phyloP scores from a whole-genome alignment of 2,797 vertebrate genomes.

The Halcyon leucocephala region DNA sequence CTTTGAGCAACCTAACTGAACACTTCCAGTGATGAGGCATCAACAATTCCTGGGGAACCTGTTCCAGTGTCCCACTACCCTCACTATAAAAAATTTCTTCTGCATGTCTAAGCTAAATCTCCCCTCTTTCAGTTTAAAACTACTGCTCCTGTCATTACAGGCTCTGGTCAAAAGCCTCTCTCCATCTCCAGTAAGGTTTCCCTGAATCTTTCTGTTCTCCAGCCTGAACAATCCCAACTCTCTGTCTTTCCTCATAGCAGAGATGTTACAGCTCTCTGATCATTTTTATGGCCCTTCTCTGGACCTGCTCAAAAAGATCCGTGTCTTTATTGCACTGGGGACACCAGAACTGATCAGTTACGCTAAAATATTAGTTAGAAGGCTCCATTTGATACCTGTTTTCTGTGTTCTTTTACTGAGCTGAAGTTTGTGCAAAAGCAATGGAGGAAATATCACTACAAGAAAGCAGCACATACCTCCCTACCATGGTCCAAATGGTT shows the following conservation, averaged over 20 bases:
- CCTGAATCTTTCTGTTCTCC: neutral
- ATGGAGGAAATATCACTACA: neutral
- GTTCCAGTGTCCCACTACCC: neutral
- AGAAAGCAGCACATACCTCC: neutral
- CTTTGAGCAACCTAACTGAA: neutral
- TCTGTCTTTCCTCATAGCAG: neutral
- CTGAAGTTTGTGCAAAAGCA: neutral
- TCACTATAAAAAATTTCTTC: neutral
- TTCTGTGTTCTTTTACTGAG: neutral
- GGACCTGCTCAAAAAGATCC: neutral
- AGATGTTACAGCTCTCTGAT: neutral
- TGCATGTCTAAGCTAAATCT: too few relatives aligned
- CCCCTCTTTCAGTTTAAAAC: too few relatives aligned
- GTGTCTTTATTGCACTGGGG: too few relatives aligned
- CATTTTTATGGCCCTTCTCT: neutral
- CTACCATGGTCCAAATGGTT: neutral
- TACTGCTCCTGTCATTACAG: neutral
- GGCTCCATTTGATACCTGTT: neutral
- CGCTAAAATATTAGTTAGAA: neutral
- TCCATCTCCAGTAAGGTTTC: neutral
- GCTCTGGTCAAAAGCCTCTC: neutral
- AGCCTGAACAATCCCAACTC: neutral
- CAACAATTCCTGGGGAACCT: neutral
- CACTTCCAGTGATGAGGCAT: neutral
- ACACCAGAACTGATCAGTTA: neutral